Percentiles rank a stretch among this genome's conserved stretches.
Conservation (phyloP, 2,797 vertebrate species). For the Serranus cabrilla region DNA sequence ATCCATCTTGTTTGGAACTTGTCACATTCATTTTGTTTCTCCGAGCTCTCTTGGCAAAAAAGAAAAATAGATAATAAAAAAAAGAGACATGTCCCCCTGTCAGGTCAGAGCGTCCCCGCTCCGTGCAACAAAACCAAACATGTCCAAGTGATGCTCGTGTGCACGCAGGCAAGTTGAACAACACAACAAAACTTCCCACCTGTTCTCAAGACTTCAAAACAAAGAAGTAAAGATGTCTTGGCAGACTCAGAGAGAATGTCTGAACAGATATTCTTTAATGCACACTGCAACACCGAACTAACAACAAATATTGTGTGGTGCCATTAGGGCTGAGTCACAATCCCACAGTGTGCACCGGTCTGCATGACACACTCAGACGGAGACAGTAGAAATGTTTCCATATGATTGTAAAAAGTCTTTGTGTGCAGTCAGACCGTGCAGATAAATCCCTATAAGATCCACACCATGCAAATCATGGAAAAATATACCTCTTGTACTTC, state of each 20-base stretch:
- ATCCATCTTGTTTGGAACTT: constrained; percentile 49
- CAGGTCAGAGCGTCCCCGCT: constrained; percentile 29
- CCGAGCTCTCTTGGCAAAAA: constrained; percentile 47
- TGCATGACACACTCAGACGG: constrained; percentile 5
- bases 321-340: constrained; percentile 26
- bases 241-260: constrained; percentile 27
- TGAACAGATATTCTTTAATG: constrained; percentile 1
- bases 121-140: constrained; percentile 38
- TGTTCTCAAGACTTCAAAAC: constrained; percentile 43
- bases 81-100: constrained; percentile 28
- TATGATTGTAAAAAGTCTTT: constrained; percentile 9
- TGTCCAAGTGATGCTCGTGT: constrained; percentile 29
- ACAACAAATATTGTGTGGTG: constrained; percentile 23
- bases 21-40: constrained; percentile 49
- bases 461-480: constrained; percentile 61
- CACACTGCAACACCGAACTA: constrained; percentile 18
- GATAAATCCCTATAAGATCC: constrained; percentile 27
- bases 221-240: constrained; percentile 8
- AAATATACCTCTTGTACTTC: constrained; percentile 83
- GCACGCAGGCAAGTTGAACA: constrained; percentile 21
- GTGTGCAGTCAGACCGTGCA: constrained; percentile 56
- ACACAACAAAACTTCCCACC: constrained; percentile 37
- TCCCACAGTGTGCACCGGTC: constrained; percentile 26
- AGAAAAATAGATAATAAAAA: constrained; percentile 16
- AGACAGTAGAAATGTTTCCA: constrained; percentile 20